A percentile compares a stretch with the other conserved stretches of the same genome.
phyloP scores from a whole-genome alignment of 2,888 invertebrate genomes.

The Lasioglossum malachurum region DNA sequence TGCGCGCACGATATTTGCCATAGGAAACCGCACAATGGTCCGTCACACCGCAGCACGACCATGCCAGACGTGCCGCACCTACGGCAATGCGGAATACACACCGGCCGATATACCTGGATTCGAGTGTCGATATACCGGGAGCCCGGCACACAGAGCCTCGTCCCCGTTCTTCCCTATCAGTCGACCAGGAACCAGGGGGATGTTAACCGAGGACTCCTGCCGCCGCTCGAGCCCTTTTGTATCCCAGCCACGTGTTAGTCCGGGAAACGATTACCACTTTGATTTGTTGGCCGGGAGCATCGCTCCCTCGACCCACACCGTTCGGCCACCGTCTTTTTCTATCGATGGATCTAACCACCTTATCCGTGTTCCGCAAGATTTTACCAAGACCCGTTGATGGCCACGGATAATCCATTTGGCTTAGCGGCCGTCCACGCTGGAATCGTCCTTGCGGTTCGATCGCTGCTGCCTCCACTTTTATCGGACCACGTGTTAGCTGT shows the following conservation, averaged over 20 bases:
- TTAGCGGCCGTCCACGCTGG: background rate
- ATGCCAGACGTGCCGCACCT: constrained; percentile 61
- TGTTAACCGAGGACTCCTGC: constrained; percentile 12
- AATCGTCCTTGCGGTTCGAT: background rate
- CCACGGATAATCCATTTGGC: background rate
- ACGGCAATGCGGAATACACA: constrained; percentile 59
- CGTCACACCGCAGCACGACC: constrained; percentile 71
- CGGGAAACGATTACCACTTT: constrained; percentile 29
- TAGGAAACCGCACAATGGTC: constrained; percentile 75
- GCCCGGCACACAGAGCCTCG: background rate
- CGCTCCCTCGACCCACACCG: background rate
- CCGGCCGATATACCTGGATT: constrained; percentile 20
- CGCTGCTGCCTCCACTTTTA: background rate
- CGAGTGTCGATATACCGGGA: constrained; percentile 38
- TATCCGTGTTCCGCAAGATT: background rate
- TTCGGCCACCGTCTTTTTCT: background rate
- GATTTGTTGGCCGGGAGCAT: constrained; percentile 12
- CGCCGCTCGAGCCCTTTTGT: constrained; percentile 3
- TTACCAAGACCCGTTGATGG: background rate
- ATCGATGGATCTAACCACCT: background rate
- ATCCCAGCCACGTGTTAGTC: constrained; percentile 19
- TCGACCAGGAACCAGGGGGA: background rate
- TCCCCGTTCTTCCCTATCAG: constrained; percentile 23
- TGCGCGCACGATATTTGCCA: constrained; percentile 69
- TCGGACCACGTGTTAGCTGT: background rate